phyloP scores from a whole-genome alignment of 2,888 invertebrate genomes.

The Pilophorus perplexus region DNA sequence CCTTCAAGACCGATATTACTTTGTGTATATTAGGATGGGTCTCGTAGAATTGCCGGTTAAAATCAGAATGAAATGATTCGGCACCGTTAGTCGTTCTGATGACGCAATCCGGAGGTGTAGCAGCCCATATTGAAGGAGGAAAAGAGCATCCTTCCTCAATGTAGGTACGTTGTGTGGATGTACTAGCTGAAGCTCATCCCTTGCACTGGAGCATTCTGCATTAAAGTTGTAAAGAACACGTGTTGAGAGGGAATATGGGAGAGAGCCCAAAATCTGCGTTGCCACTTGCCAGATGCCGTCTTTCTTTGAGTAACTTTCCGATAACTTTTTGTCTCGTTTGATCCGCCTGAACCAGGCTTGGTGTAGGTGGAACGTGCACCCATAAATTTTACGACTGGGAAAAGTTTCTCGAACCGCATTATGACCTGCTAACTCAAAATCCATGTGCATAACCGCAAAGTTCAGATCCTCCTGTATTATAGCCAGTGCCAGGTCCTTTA shows the following conservation, averaged over 20 bases:
- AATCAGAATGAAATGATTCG: constrained; percentile 6
- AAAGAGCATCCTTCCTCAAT: constrained; percentile 3
- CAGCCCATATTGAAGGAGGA: constrained; percentile 1
- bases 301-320: neutral
- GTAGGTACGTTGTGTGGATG: constrained; percentile 1
- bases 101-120: neutral
- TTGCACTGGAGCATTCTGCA: constrained; percentile 2
- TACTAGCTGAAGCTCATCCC: neutral
- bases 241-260: neutral
- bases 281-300: neutral
- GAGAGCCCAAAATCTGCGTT: neutral
- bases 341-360: constrained; percentile 20
- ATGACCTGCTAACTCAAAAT: constrained; percentile 4
- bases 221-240: constrained; percentile 2
- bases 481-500: neutral
- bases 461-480: neutral
- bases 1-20: neutral
- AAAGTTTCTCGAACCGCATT: neutral
- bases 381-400: neutral
- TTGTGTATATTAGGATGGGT: neutral
- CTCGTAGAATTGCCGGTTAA: neutral
- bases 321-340: neutral
- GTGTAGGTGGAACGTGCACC: constrained; percentile 1
- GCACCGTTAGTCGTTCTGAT: constrained; percentile 2
- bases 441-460: too few species aligned